Percentiles rank a stretch among this genome's conserved stretches.
These are phyloP conservation scores for Coreoperca whiteheadi DNA, from an alignment of 2,113 vertebrate genomes.

Conservation along the genomic window DNA sequence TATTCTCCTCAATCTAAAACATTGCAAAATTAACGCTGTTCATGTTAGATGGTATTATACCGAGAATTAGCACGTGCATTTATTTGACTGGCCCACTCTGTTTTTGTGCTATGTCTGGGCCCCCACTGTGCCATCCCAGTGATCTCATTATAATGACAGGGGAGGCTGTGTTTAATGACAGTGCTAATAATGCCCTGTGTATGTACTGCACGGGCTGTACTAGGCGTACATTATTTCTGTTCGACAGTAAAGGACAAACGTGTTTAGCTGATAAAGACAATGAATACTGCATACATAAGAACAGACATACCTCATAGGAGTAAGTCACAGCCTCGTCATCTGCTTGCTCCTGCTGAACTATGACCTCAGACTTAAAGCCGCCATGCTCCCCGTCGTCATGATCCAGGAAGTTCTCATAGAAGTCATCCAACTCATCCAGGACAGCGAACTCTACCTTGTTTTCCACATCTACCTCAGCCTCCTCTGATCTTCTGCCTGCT, in stretches of 20 bases:
- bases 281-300: neutral
- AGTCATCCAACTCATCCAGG: conserved; percentile 97
- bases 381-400: conserved; percentile 89
- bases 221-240: neutral
- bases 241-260: neutral
- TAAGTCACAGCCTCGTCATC: conserved; percentile 92
- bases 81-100: neutral
- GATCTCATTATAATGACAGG: neutral
- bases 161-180: neutral
- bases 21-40: neutral
- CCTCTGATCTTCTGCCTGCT: conserved; percentile 86
- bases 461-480: conserved; percentile 91
- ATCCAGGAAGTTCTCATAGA: conserved; percentile 97
- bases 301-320: conserved; percentile 92
- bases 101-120: neutral
- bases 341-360: conserved; percentile 93
- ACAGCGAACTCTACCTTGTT: conserved; percentile 99
- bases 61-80: neutral
- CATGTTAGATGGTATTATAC: neutral
- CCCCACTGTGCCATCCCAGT: neutral
- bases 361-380: conserved; percentile 94
- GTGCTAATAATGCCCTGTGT: neutral
- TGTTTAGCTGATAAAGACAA: neutral
- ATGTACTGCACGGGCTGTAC: neutral
- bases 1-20: neutral